Evolutionary conservation across 2,797 vertebrate genomes (phyloP).

Genomic region (Galago senegalensis): DNA sequence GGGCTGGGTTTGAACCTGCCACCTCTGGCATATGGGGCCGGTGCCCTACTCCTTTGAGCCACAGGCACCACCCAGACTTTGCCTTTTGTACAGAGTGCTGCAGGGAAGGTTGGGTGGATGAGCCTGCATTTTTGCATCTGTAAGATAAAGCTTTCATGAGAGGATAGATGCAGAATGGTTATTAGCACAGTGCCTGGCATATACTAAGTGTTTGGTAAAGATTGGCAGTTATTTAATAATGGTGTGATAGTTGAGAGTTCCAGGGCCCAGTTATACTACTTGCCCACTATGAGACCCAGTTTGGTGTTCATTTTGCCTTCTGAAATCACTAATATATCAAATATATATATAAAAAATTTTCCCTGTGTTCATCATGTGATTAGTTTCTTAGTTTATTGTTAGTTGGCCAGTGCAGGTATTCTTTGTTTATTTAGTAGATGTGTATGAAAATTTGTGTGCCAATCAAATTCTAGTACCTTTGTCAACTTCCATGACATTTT

Average conservation of each 20-base stretch:
- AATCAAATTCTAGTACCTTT: not conserved
- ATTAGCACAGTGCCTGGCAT: not conserved
- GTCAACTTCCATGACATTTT: not conserved
- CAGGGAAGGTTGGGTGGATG: not conserved
- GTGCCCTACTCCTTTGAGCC: too few relatives aligned
- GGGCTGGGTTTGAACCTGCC: too few relatives aligned
- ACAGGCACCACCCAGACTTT: too few relatives aligned
- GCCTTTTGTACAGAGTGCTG: not conserved
- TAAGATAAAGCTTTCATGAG: too few relatives aligned
- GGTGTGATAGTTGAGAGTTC: fast-evolving
- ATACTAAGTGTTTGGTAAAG: fast-evolving
- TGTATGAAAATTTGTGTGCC: not conserved
- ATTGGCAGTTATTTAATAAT: fast-evolving
- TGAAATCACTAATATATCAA: not conserved
- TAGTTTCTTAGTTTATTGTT: not conserved
- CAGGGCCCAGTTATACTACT: fast-evolving
- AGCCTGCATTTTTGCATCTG: not conserved
- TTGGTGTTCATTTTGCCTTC: not conserved
- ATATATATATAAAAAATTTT: not conserved
- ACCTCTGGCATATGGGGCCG: too few relatives aligned
- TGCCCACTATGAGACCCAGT: not conserved
- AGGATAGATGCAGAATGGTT: not conserved
- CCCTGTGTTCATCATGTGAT: not conserved
- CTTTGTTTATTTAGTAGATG: not conserved
- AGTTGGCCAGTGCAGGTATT: too few relatives aligned